phyloP scores from a whole-genome alignment of 2,113 vertebrate genomes.

The Ammodytes dubius region DNA sequence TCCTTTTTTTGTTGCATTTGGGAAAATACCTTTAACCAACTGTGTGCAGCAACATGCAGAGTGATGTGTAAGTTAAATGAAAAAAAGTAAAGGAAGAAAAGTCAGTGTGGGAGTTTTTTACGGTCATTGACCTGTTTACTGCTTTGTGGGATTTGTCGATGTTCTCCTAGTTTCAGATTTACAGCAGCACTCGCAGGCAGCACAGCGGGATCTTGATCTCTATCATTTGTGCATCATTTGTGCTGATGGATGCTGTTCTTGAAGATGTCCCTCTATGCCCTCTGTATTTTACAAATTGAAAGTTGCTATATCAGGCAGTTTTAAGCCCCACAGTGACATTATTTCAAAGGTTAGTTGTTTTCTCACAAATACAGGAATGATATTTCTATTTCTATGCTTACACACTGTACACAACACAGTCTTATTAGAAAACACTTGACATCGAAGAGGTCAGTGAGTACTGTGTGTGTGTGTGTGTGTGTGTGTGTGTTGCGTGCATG shows the following conservation, averaged over 20 bases:
- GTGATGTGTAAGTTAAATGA: too few relatives aligned
- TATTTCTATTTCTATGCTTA: neutral
- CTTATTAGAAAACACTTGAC: neutral
- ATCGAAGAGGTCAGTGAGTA: neutral
- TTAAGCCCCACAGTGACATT: neutral
- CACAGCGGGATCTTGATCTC: neutral
- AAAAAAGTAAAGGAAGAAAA: too few relatives aligned
- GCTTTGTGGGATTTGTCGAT: neutral
- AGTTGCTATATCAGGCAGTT: neutral
- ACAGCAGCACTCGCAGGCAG: neutral
- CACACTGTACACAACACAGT: neutral
- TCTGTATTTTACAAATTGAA: neutral
- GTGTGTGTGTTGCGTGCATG: neutral
- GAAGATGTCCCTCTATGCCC: neutral
- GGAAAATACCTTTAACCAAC: neutral
- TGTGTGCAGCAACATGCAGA: neutral
- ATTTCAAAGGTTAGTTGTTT: neutral
- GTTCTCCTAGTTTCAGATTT: neutral
- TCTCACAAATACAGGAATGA: neutral
- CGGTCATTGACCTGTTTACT: too few relatives aligned
- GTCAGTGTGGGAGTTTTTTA: too few relatives aligned
- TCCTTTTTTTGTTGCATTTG: neutral
- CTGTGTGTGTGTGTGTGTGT: neutral
- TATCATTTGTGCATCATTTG: neutral
- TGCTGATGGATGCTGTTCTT: neutral